These are phyloP conservation scores for Beroe forskalii DNA, from an alignment of 37 sponge, comb jelly and placozoan species.

Conservation along the genomic window DNA sequence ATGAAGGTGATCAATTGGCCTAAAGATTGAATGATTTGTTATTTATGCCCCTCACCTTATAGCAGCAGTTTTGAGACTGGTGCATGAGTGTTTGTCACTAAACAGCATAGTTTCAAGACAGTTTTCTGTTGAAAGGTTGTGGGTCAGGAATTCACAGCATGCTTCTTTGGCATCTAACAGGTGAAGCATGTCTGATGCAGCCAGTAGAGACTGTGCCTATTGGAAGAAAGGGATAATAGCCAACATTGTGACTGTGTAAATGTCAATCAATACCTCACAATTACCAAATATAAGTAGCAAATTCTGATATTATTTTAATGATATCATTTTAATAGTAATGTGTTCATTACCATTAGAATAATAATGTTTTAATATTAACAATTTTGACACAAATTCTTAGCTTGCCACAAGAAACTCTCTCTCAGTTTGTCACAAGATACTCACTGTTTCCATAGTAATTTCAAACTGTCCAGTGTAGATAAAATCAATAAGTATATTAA, in stretches of 20 bases:
- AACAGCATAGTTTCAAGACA: constrained; percentile 76
- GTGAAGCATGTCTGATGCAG: constrained; percentile 84
- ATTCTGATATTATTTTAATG: not conserved
- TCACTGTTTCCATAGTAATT: constrained; percentile 84
- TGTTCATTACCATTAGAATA: no score
- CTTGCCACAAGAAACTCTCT: no score
- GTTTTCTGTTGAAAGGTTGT: constrained; percentile 87
- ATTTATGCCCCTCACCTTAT: constrained; percentile 49
- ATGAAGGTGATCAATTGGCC: not conserved
- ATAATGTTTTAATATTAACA: not conserved
- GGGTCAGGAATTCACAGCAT: constrained; percentile 77
- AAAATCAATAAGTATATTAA: constrained; percentile 81
- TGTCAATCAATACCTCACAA: no score
- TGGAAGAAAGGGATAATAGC: no score
- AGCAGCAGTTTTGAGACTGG: constrained; percentile 23
- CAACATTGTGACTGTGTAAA: no score
- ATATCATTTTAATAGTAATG: not conserved
- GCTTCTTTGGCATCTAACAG: constrained; percentile 83
- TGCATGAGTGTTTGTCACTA: constrained; percentile 50
- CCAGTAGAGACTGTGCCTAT: constrained; percentile 68
- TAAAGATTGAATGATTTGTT: not conserved
- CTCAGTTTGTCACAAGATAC: no score
- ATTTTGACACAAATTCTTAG: not conserved
- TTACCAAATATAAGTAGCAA: no score
- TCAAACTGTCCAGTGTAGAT: constrained; percentile 86